These are phyloP conservation scores for Cephus nigrinus DNA, from an alignment of 2,888 invertebrate genomes.

Conservation along the genomic window DNA sequence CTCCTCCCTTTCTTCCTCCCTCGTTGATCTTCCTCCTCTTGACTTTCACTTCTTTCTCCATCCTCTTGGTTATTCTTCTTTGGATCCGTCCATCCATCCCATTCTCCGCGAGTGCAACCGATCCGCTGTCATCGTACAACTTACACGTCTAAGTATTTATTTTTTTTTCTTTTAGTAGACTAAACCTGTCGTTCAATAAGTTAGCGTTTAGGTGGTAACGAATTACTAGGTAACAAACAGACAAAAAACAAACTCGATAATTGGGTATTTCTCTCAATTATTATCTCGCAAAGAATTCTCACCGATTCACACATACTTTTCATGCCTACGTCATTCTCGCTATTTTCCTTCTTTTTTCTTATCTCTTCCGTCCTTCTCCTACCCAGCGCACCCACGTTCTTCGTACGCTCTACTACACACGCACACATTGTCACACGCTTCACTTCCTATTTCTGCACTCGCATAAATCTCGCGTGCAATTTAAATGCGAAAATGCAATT, in stretches of 20 bases:
- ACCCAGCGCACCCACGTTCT: not conserved
- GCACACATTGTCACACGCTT: not conserved
- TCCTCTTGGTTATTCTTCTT: slow-evolving; percentile 20
- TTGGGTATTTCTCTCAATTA: slow-evolving; percentile 6
- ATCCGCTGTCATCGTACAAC: slow-evolving; percentile 10
- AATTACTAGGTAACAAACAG: slow-evolving; percentile 41
- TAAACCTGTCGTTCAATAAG: not conserved
- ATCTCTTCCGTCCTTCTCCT: not conserved
- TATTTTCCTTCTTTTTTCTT: not conserved
- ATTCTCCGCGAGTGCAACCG: slow-evolving; percentile 34
- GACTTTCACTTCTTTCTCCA: slow-evolving; percentile 20
- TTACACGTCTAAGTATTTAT: not conserved
- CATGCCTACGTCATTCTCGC: not conserved
- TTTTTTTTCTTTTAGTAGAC: not conserved
- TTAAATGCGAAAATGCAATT: not conserved
- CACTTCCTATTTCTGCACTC: not conserved
- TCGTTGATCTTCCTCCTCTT: slow-evolving; percentile 17
- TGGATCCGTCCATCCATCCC: slow-evolving; percentile 5
- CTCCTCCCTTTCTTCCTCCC: slow-evolving; percentile 3
- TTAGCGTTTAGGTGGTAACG: slow-evolving; percentile 35
- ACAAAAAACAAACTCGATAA: slow-evolving; percentile 37
- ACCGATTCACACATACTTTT: not conserved
- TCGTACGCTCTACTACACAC: not conserved
- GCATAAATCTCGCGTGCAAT: not conserved
- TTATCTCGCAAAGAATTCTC: not conserved